Base-by-base conservation (phyloP, 2,797 vertebrate genomes). In the Sebastes variabilis region DNA sequence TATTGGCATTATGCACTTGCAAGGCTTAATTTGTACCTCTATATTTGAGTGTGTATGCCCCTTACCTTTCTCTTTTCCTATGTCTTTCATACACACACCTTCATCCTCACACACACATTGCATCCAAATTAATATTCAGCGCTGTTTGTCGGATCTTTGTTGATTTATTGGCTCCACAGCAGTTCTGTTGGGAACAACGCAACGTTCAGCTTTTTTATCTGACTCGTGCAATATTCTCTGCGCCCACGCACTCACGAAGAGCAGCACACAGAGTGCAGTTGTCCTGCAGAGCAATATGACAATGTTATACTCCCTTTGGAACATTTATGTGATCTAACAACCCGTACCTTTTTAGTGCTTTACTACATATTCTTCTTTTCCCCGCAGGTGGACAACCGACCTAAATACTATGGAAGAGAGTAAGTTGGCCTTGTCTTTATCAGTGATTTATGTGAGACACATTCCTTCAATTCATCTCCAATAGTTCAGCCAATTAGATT, bases 341-440 rank as follows among this genome's bases (percentile, higher is more conserved):
- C 36, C 24, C 27, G 25, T 3, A 29, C 20, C 13, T 16, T 66
- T 60, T 32, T 24, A 59, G 8, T 25, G 34, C 24, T 82, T 32
- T 18, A 52, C 7, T 61, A 1, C 69, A 10, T 82, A 1, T 87
- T 78, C 61, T 87, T 87, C 16, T 88, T 27, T 86, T 73, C 66
- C 71, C 75, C 75, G 30, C 89, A 99, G 99, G 98, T 99, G 89
- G 97, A 98, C 90, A 99, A 97, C 90, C 95, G 99, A 88, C 98
- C 98, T 62, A 99, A 99, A 93, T 98, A 99, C 93, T 99, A 99
- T 65, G 99, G 99, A 92, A 96, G 99, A 97, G 99, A 99, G 99
- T 99, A 94, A 98, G 98, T 98, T 73, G 2, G 8, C 2, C 18
- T 62, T 66, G 13, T 72, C 3, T 62, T 27, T 16, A 5, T 58